phyloP scores from a whole-genome alignment of 2,888 invertebrate genomes.

The Agrochola circellaris region DNA sequence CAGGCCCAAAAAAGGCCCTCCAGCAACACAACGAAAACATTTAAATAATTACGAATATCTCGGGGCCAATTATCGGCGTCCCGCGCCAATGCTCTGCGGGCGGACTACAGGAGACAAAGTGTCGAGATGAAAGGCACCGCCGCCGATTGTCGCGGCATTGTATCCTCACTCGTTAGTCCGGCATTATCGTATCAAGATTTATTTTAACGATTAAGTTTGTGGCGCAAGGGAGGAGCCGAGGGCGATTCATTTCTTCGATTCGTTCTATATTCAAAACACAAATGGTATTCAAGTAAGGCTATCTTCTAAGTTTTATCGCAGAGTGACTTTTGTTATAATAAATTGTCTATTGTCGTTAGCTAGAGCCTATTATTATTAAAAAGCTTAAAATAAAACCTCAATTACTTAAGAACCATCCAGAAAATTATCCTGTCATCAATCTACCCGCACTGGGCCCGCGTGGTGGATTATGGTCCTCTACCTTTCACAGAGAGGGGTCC shows the following conservation, averaged over 20 bases:
- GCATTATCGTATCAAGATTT: conserved; percentile 90
- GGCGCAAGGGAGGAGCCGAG: conserved; percentile 63
- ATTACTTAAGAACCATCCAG: background rate
- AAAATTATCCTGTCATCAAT: no score
- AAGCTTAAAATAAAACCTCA: background rate
- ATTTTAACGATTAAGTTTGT: conserved; percentile 87
- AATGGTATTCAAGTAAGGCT: background rate
- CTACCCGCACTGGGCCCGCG: background rate
- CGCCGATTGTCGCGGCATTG: conserved; percentile 89
- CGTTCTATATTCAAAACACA: background rate
- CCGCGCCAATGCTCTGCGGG: conserved; percentile 66
- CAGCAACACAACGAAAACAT: conserved; percentile 54
- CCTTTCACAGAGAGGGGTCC: background rate
- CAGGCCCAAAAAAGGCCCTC: conserved; percentile 56
- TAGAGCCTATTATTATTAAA: background rate
- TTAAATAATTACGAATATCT: conserved; percentile 68
- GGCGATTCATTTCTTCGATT: conserved; percentile 52
- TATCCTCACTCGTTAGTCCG: conserved; percentile 89
- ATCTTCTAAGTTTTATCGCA: background rate
- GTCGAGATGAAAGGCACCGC: conserved; percentile 89
- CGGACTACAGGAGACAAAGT: conserved; percentile 85
- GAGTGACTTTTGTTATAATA: background rate
- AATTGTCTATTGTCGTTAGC: background rate
- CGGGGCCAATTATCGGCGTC: conserved; percentile 67
- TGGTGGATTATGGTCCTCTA: background rate